Conservation (phyloP, 2,113 vertebrate genomes). For the Erinaceus europaeus region DNA sequence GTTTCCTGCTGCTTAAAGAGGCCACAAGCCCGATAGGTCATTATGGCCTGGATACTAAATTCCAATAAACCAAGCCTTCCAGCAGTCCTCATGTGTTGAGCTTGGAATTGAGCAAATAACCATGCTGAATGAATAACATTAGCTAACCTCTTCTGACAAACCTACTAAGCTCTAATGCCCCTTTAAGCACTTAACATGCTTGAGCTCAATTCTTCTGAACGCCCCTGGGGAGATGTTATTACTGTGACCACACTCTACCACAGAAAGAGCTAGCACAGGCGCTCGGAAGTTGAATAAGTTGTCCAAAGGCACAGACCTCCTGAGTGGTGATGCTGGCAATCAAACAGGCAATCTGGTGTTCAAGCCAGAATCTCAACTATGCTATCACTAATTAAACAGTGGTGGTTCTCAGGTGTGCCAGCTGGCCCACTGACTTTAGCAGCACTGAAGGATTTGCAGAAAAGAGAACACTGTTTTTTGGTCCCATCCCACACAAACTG, state of each 20-base stretch:
- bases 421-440: not conserved
- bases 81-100: not conserved
- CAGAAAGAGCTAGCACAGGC: not conserved
- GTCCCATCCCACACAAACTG: not conserved
- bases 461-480: not conserved
- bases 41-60: not conserved
- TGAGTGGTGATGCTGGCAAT: not conserved
- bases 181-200: not conserved
- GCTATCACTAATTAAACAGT: not conserved
- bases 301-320: not conserved
- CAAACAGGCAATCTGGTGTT: not conserved
- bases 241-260: not conserved
- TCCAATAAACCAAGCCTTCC: not conserved
- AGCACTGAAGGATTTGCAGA: not conserved
- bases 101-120: not conserved
- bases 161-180: not conserved
- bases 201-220: not conserved
- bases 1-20: not conserved
- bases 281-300: not conserved
- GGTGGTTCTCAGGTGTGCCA: not conserved
- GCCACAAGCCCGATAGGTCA: not conserved
- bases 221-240: fast-evolving
- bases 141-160: not conserved
- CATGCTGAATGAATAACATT: not conserved
- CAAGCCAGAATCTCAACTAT: not conserved